These are phyloP conservation scores for Epinotia bilunana DNA, from an alignment of 2,888 invertebrate genomes.

Conservation along the genomic window DNA sequence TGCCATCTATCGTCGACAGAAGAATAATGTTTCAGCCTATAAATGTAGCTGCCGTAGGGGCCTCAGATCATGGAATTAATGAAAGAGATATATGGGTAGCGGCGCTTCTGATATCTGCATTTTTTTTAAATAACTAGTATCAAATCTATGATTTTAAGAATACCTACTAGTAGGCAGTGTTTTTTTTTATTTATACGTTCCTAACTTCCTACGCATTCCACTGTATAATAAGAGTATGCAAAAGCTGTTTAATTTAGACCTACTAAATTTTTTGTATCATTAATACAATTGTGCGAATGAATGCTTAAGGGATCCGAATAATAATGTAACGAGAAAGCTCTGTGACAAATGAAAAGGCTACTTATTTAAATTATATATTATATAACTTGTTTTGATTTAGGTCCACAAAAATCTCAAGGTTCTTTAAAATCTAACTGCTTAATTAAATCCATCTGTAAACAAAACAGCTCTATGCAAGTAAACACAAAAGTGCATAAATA, in stretches of 20 bases:
- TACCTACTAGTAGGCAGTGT: too few species aligned
- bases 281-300: too few species aligned
- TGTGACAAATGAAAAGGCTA: background rate
- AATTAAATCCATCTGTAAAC: background rate
- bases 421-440: too few species aligned
- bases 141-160: too few species aligned
- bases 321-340: background rate
- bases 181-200: background rate
- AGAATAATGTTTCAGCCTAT: background rate
- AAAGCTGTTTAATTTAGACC: background rate
- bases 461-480: background rate
- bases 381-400: too few species aligned
- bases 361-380: background rate
- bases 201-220: too few species aligned
- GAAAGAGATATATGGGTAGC: too few species aligned
- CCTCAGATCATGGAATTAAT: too few species aligned
- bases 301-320: background rate
- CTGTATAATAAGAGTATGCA: too few species aligned
- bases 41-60: too few species aligned
- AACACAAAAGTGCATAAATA: slow-evolving; percentile 17
- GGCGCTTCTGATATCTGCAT: too few species aligned
- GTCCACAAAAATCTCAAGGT: background rate
- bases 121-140: too few species aligned
- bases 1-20: background rate
- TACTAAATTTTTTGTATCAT: background rate